These are phyloP conservation scores for Acanthochromis polyacanthus DNA, from an alignment of 2,113 vertebrate species.

Conservation along the genomic window DNA sequence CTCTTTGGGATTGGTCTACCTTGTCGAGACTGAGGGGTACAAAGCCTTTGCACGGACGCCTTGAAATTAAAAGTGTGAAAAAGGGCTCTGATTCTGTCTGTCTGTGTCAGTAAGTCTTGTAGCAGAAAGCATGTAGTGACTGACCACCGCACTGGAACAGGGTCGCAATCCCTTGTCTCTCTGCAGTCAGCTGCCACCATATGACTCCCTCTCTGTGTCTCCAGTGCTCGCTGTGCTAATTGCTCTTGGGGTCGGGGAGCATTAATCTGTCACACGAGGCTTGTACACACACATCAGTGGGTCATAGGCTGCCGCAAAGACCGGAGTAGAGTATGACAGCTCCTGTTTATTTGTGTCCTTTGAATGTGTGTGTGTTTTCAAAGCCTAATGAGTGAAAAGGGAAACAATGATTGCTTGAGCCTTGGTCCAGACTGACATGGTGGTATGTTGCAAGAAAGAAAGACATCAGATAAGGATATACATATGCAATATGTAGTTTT, in stretches of 20 bases:
- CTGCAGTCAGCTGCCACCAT: conserved; percentile 35
- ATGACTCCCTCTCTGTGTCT: conserved; percentile 7
- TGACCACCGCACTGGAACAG: conserved; percentile 17
- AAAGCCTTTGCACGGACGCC: too few species aligned
- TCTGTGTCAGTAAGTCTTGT: conserved; percentile 20
- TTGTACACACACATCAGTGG: conserved; percentile 25
- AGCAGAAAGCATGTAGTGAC: conserved; percentile 1
- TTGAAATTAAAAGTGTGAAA: conserved; percentile 28
- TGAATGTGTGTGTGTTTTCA: conserved; percentile 26
- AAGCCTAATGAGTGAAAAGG: conserved; percentile 33
- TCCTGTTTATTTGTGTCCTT: conserved; percentile 18
- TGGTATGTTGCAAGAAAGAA: conserved; percentile 5
- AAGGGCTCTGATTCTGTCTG: conserved; percentile 1
- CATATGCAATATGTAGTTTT: neutral
- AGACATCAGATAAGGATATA: neutral
- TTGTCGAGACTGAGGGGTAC: too few species aligned
- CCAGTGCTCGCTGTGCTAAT: conserved; percentile 40
- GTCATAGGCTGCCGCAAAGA: conserved; percentile 48
- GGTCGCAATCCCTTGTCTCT: conserved; percentile 37
- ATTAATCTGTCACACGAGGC: conserved; percentile 50
- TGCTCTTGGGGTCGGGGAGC: conserved; percentile 40
- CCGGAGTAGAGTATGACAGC: conserved; percentile 41
- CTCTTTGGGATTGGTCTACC: conserved; percentile 2
- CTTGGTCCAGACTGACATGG: neutral
- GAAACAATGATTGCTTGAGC: conserved; percentile 6